These are phyloP conservation scores for Cosmopolites sordidus DNA, from an alignment of 2,888 invertebrate species.

Conservation along the genomic window DNA sequence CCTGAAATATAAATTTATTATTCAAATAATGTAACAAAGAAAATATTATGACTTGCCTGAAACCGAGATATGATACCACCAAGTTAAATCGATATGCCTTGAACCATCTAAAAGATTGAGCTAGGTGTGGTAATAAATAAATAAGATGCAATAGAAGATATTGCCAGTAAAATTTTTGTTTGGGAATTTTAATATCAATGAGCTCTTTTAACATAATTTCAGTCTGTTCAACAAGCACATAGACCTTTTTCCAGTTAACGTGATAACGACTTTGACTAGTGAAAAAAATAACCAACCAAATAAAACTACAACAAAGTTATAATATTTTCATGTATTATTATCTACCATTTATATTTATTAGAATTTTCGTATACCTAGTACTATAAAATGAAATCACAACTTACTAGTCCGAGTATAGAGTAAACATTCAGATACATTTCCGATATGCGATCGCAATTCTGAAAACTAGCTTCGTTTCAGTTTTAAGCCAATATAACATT, in stretches of 20 bases:
- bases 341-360: too few species aligned
- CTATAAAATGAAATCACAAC: too few species aligned
- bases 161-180: slow-evolving; percentile 6
- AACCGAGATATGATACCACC: slow-evolving; percentile 9
- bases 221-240: slow-evolving; percentile 2
- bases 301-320: slow-evolving; percentile 11
- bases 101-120: slow-evolving; percentile 7
- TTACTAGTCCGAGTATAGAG: too few species aligned
- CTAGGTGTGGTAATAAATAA: slow-evolving; percentile 6
- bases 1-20: slow-evolving; percentile 10
- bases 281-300: slow-evolving; percentile 11
- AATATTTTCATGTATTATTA: too few species aligned
- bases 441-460: too few species aligned
- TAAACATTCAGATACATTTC: too few species aligned
- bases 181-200: background rate
- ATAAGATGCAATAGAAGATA: slow-evolving; percentile 12
- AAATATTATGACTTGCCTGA: slow-evolving; percentile 11
- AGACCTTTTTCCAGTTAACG: slow-evolving; percentile 7
- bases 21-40: background rate
- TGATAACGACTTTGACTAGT: slow-evolving; percentile 8
- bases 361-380: too few species aligned
- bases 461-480: too few species aligned
- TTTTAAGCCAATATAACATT: too few species aligned
- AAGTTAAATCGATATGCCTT: background rate
- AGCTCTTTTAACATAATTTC: slow-evolving; percentile 6